Evolutionary conservation across 2,797 vertebrate species (phyloP), one percentile per base, ranked within the genome.

Genomic region (Acrossocheilus fasciatus): DNA sequence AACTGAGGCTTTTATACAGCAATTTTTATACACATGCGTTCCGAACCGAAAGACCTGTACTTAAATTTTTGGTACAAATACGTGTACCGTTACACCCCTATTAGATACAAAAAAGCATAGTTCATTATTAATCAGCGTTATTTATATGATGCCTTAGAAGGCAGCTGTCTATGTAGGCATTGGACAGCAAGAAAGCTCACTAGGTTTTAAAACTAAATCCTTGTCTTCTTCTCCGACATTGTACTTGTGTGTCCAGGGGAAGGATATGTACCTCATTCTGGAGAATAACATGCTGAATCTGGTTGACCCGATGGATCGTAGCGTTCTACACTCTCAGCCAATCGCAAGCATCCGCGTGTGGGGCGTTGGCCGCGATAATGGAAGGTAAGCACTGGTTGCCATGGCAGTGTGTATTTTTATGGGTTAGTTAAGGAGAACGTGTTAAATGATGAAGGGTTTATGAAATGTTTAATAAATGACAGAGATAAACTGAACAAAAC

Each of bases 341-440:
- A 99, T 99, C 1, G 96, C 97, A 69, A 99, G 98, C 95, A 99
- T 99, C 93, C 95, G 98, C 0, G 98, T 99, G 54, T 99, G 98
- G 98, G 98, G 98, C 0, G 98, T 99, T 82, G 98, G 98, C 9
- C 96, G 98, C 0, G 98, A 99, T 95, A 99, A 99, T 0, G 98
- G 98, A 91, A 97, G 98, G 98, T 99, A 89, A 96, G 97, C 12
- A 47, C n/a, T 14, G n/a, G 78, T 66, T 59, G 14, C 15, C 76
- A 62, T 70, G 45, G 23, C 57, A 47, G 11, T 34, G 57, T 52
- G 76, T 52, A 23, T 52, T 69, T 20, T 26, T 79, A 54, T 57
- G 39, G 36, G 39, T 43, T 69, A 34, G 70, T 64, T 62, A 23
- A 45, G 64, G 64, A 59, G 36, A 78, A 34, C 17, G 20, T 76